Conservation (phyloP, 2,113 vertebrate species). For the Dascyllus trimaculatus region DNA sequence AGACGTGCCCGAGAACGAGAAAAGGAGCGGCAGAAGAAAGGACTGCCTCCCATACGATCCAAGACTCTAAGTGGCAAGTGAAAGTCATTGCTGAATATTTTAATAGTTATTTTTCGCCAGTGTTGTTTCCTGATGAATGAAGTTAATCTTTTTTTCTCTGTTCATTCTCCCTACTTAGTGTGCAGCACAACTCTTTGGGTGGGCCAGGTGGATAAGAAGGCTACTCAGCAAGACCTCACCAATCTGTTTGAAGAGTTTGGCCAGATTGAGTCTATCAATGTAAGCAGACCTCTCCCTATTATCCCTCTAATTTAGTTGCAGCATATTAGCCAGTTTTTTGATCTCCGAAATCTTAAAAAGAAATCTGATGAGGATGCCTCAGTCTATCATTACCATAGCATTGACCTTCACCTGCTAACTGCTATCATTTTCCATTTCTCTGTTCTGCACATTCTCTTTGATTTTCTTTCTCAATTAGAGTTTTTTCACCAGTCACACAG, state of each 20-base stretch:
- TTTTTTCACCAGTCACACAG: conserved; percentile 1
- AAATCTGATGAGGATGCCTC: background rate
- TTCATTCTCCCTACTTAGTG: conserved; percentile 80
- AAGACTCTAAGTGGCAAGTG: conserved; percentile 93
- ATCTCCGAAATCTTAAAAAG: background rate
- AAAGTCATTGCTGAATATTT: background rate
- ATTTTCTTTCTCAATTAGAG: background rate
- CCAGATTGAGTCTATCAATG: conserved; percentile 99
- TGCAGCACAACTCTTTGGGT: conserved; percentile 99
- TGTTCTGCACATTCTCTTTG: background rate
- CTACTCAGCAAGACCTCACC: conserved; percentile 97
- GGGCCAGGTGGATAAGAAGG: conserved; percentile 99
- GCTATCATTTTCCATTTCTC: background rate
- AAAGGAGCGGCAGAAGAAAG: conserved; percentile 97
- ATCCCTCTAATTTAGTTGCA: background rate
- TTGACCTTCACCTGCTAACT: conserved; percentile 1
- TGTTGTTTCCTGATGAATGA: background rate
- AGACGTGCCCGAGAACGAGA: conserved; percentile 94
- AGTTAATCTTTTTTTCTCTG: fast-evolving
- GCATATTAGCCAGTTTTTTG: background rate
- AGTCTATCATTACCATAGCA: conserved; percentile 1
- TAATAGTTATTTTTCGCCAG: background rate
- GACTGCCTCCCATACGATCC: conserved; percentile 93
- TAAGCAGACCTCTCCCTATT: conserved; percentile 78
- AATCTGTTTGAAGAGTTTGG: conserved; percentile 99